Evolutionary conservation across 2,797 vertebrate species (phyloP).

Genomic region (Sardinella longiceps): DNA sequence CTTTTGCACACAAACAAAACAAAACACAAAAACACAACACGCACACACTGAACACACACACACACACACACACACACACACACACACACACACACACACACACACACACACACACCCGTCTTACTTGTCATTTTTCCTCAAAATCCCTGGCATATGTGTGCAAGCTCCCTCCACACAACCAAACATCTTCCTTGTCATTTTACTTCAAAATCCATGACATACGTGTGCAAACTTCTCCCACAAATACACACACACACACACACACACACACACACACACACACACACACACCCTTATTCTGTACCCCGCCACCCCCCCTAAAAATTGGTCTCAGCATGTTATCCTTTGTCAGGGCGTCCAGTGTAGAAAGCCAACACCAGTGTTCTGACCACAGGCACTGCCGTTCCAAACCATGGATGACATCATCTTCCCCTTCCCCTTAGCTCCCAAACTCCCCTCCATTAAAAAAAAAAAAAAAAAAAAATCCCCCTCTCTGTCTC

Average conservation of each 20-base stretch:
- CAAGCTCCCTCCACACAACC: not conserved
- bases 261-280: not conserved
- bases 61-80: too few relatives aligned
- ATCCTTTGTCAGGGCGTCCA: constrained; percentile 32
- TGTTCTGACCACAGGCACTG: constrained; percentile 57
- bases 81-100: too few relatives aligned
- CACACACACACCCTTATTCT: constrained; percentile 21
- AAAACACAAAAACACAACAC: not conserved
- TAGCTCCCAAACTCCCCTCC: constrained; percentile 9
- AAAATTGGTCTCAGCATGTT: constrained; percentile 23
- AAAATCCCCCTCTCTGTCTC: constrained; percentile 32
- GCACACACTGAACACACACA: not conserved
- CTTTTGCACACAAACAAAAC: constrained; percentile 4
- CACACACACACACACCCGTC: too few relatives aligned
- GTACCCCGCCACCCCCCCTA: constrained; percentile 13
- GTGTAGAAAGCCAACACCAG: constrained; percentile 65
- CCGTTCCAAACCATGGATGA: constrained; percentile 71
- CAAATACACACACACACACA: not conserved
- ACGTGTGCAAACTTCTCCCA: too few relatives aligned
- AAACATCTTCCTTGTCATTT: too few relatives aligned
- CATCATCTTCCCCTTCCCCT: constrained; percentile 65
- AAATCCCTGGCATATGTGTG: not conserved
- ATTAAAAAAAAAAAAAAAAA: too few relatives aligned
- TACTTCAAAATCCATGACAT: too few relatives aligned
- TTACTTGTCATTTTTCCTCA: not conserved